Base-by-base conservation (phyloP, 2,888 invertebrate genomes). In the Ophraella communa region DNA sequence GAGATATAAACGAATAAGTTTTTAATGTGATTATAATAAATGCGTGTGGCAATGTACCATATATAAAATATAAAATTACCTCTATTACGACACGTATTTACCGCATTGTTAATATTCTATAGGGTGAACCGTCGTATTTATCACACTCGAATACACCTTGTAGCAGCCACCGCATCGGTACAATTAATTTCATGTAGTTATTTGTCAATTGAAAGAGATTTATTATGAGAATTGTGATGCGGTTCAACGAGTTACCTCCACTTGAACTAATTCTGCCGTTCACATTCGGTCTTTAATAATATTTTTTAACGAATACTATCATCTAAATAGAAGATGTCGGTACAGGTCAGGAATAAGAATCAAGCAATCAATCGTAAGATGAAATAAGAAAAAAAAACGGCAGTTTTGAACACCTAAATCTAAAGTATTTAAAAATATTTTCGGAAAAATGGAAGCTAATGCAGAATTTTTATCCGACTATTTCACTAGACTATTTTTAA, bases 1-100 rank as follows among this genome's bases (percentile, higher is more conserved):
- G n/a, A n/a, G n/a, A n/a, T n/a, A 49, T 45, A 44, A 58, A 35
- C 45, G 30, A 35, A 53, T n/a, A 51, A 49, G 42, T 54, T 21
- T 55, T 72, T 75, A 75, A 75, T 75, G 73, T 72, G 72, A 71
- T 73, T 75, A 76, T 76, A 74, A 76, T 76, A 72, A 73, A 71
- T 73, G 74, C 68, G 67, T 71, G 74, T 70, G 72, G 73, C 73
- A 71, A 73, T n/a, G n/a, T 72, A 67, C 68, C 71, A 72, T 72
- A 73, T 73, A 71, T 75, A 76, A 76, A 75, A 72, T 72, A 73
- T 73, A 71, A 75, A 76, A 76, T 76, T 74, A 76, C 74, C 71
- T 62, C 72, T 73, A 75, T 74, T 74, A 75, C 63, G 67, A 66
- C 71, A 66, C 71, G 63, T 74, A 76, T 76, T n/a, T 75, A 76